A percentile compares a stretch with the other conserved stretches of the same genome.
Evolutionary conservation across 35 echinoderm and acorn worm species (phyloP).

Genomic region (Hemicentrotus pulcherrimus): DNA sequence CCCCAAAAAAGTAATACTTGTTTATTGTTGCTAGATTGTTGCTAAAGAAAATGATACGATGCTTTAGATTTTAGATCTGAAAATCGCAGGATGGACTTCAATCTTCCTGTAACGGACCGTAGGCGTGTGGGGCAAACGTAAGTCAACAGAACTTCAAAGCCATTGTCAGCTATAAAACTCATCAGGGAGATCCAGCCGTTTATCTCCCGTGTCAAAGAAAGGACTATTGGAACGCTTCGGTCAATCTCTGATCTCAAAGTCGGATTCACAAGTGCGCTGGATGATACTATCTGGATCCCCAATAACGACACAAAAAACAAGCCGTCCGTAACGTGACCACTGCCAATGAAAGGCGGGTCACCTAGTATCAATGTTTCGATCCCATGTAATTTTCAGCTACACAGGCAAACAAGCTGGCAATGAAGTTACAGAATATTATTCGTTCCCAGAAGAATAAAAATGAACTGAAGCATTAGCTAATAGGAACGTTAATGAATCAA

Average conservation of each 20-base stretch:
- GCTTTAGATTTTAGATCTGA: background rate
- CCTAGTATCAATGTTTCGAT: too few relatives aligned
- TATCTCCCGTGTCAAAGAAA: background rate
- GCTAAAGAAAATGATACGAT: background rate
- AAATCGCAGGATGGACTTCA: background rate
- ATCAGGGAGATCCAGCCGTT: background rate
- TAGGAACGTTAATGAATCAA: too few relatives aligned
- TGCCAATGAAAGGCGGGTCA: background rate
- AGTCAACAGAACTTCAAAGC: background rate
- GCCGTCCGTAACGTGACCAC: background rate
- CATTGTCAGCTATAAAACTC: background rate
- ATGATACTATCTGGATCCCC: background rate
- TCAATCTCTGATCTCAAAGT: background rate
- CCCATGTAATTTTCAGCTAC: too few relatives aligned
- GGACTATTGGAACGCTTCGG: background rate
- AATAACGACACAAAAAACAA: background rate
- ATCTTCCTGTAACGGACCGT: background rate
- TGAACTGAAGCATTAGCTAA: too few relatives aligned
- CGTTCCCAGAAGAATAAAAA: too few relatives aligned
- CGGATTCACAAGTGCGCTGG: background rate
- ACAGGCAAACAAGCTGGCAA: too few relatives aligned
- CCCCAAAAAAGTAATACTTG: background rate
- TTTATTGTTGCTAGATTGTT: slow-evolving; percentile 6
- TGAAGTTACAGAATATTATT: too few relatives aligned
- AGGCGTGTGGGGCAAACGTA: background rate